phyloP scores from a whole-genome alignment of 2,797 vertebrate genomes.

The Pangasius macronema region DNA sequence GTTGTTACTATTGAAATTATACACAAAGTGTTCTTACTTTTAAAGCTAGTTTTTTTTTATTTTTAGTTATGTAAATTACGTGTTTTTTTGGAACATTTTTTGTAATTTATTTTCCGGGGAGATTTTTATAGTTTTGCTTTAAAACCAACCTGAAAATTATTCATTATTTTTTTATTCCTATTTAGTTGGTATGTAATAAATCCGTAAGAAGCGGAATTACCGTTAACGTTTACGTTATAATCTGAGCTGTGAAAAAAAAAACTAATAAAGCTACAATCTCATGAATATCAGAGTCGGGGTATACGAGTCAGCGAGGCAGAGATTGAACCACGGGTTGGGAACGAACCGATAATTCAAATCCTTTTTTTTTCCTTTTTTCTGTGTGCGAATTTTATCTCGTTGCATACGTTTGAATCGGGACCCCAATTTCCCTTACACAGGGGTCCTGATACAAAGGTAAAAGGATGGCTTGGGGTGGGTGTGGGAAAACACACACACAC shows the following conservation, averaged over 20 bases:
- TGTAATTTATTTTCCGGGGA: too few relatives aligned
- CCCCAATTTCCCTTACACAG: constrained; percentile 64
- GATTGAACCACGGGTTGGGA: neutral
- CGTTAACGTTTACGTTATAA: neutral
- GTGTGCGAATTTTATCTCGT: constrained; percentile 71
- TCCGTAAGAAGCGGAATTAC: neutral
- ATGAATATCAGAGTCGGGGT: neutral
- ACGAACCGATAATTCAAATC: constrained; percentile 39
- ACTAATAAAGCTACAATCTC: constrained; percentile 14
- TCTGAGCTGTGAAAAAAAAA: neutral
- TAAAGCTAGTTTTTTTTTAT: neutral
- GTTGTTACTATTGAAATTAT: neutral
- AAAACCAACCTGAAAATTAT: neutral
- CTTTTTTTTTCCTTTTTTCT: neutral
- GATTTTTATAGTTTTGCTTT: neutral
- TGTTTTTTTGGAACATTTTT: too few relatives aligned
- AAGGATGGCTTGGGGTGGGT: constrained; percentile 37
- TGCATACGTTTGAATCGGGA: constrained; percentile 58
- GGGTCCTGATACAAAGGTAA: constrained; percentile 68
- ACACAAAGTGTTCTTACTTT: neutral
- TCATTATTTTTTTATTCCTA: neutral
- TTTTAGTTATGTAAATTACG: neutral
- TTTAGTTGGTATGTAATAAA: neutral
- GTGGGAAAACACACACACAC: constrained; percentile 19
- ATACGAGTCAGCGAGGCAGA: neutral